Evolutionary conservation across 2,113 vertebrate species (phyloP), one percentile per base, ranked within the genome.

Genomic region (Pollimyrus isidori): DNA sequence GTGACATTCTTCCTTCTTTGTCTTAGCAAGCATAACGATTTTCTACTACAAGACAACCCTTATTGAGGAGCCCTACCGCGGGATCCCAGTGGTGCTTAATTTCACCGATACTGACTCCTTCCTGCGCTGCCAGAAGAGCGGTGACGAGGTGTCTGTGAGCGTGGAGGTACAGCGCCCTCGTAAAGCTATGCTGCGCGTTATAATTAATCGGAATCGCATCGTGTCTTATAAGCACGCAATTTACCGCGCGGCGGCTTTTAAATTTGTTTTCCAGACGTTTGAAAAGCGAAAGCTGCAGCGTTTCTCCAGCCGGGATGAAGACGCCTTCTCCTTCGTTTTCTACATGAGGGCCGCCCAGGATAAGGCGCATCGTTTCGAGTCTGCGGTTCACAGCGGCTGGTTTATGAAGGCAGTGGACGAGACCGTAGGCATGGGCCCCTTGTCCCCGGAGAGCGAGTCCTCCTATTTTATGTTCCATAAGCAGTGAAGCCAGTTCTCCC

Each of bases 41-140:
- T 93, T 90, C 88, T 91, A 86, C 89, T 92, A 93, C 21, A 76
- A 17, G 17, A 15, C 7, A 5, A 84, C 88, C 5, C 5, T 39
- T 23, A 0, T 23, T 3, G n/a, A 26, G 0, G 56, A 7, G 15
- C 9, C 50, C 3, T 88, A 45, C n/a, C 50, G 35, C n/a, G 92
- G 92, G 11, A 17, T 62, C 13, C 92, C 92, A 17, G 92, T 93
- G 88, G 90, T 92, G 23, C 65, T 93, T 53, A 92, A 93, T 42
- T 92, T 93, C 87, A 91, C 87, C 1, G 76, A 45, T 42, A 89
- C 91, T 2, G 48, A 90, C 7, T 91, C 86, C 39, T 93, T 90
- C 83, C 90, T 93, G 13, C 56, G 82, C 39, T 93, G 93, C 52
- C 52, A 82, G 4, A 85, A 19, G 4, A 84, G 49, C 6, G 23